Percentiles rank a stretch among this genome's conserved stretches.
Evolutionary conservation across 2,888 invertebrate genomes (phyloP).

Genomic region (Caenorhabditis sp.): DNA sequence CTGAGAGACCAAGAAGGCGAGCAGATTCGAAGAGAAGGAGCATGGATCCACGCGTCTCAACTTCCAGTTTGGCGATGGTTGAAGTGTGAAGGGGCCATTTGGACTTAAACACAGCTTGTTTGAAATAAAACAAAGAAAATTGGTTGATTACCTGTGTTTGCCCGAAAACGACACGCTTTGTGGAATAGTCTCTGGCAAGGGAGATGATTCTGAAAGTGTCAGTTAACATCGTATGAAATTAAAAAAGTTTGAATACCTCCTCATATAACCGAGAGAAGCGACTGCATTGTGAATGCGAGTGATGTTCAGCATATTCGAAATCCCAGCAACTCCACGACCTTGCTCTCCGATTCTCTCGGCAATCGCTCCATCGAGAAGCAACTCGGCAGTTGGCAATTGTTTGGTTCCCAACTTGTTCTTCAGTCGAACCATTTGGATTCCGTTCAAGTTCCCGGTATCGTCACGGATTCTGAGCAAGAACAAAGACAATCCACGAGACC

Average conservation of each 20-base stretch:
- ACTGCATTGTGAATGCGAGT: constrained; percentile 86
- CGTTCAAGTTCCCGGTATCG: constrained; percentile 84
- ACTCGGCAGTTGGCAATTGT: constrained; percentile 86
- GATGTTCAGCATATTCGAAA: constrained; percentile 86
- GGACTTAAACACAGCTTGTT: constrained; percentile 27
- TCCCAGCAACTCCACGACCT: constrained; percentile 85
- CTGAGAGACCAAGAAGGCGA: constrained; percentile 85
- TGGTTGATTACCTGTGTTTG: constrained; percentile 68
- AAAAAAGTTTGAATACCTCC: constrained; percentile 56
- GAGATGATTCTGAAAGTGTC: constrained; percentile 84
- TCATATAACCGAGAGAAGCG: constrained; percentile 83
- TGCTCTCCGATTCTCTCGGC: constrained; percentile 70
- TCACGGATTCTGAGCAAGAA: constrained; percentile 85
- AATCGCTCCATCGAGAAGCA: constrained; percentile 85
- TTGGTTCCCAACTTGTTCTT: constrained; percentile 86
- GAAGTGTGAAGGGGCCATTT: constrained; percentile 85
- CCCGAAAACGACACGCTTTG: constrained; percentile 85
- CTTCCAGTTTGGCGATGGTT: constrained; percentile 85
- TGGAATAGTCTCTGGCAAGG: constrained; percentile 85
- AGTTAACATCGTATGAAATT: not conserved
- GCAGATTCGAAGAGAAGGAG: constrained; percentile 85
- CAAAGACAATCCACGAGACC: constrained; percentile 85
- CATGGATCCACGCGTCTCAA: constrained; percentile 85
- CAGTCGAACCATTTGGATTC: constrained; percentile 85
- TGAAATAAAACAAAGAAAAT: not conserved